These are phyloP conservation scores for Pseudococcus longispinus DNA, from an alignment of 2,888 invertebrate genomes.

Conservation along the genomic window DNA sequence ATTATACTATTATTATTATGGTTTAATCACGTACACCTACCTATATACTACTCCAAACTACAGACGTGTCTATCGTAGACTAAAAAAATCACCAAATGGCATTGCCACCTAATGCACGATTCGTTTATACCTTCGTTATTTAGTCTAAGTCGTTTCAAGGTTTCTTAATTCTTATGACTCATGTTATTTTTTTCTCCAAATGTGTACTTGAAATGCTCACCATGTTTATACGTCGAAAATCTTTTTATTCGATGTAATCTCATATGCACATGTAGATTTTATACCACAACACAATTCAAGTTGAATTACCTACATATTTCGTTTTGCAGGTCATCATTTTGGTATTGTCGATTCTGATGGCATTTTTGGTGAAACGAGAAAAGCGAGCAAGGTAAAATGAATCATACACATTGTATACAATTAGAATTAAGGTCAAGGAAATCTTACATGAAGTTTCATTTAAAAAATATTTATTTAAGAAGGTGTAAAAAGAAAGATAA, in stretches of 20 bases:
- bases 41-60: background rate
- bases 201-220: background rate
- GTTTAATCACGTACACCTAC: background rate
- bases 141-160: background rate
- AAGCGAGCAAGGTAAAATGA: conserved; percentile 33
- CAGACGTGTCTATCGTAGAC: background rate
- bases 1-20: background rate
- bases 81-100: background rate
- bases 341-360: conserved; percentile 35
- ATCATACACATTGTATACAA: background rate
- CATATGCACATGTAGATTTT: background rate
- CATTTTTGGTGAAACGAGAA: conserved; percentile 50
- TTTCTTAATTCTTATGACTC: background rate
- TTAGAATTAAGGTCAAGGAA: background rate
- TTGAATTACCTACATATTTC: background rate
- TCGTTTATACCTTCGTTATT: background rate
- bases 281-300: background rate
- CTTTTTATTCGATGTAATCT: background rate
- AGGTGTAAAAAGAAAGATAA: background rate
- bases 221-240: background rate
- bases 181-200: background rate
- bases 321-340: conserved; percentile 42
- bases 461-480: background rate
- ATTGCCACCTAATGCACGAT: background rate
- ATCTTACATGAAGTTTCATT: background rate